Evolutionary conservation across 1,140 invertebrate species (phyloP).

Genomic region (Conus ventricosus): DNA sequence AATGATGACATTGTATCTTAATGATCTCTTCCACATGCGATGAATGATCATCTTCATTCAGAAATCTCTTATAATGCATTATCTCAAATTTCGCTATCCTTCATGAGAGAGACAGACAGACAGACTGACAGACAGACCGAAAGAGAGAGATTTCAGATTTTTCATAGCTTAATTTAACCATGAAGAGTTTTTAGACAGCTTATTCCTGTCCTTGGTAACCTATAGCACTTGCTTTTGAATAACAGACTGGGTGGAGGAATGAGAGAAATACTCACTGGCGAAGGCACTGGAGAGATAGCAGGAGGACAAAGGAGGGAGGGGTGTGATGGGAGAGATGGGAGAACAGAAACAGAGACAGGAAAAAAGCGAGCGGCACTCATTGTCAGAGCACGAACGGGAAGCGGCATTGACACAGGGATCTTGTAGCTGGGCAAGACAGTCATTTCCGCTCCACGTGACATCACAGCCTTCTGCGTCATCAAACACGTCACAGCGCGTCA

Average conservation of each 20-base stretch:
- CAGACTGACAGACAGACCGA: background rate
- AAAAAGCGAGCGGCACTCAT: background rate
- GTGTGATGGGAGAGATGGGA: background rate
- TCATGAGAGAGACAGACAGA: background rate
- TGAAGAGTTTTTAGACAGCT: too few relatives aligned
- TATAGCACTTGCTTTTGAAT: too few relatives aligned
- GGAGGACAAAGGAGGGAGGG: background rate
- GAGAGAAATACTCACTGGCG: background rate
- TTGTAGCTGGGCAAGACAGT: background rate
- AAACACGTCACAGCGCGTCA: background rate
- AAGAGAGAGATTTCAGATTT: background rate
- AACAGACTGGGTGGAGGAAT: background rate
- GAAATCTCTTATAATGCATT: too few relatives aligned
- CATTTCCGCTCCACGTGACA: conserved; percentile 2
- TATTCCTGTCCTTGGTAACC: too few relatives aligned
- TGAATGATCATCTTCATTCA: too few relatives aligned
- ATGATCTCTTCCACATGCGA: too few relatives aligned
- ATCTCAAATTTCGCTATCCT: too few relatives aligned
- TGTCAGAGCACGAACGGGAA: background rate
- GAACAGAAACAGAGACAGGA: background rate
- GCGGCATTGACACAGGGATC: background rate
- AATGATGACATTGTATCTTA: too few relatives aligned
- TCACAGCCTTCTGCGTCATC: background rate
- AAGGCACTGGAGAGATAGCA: too few relatives aligned
- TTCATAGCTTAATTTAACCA: too few relatives aligned